Conservation (phyloP, 2,113 vertebrate genomes). For the Pelmatolapia mariae region DNA sequence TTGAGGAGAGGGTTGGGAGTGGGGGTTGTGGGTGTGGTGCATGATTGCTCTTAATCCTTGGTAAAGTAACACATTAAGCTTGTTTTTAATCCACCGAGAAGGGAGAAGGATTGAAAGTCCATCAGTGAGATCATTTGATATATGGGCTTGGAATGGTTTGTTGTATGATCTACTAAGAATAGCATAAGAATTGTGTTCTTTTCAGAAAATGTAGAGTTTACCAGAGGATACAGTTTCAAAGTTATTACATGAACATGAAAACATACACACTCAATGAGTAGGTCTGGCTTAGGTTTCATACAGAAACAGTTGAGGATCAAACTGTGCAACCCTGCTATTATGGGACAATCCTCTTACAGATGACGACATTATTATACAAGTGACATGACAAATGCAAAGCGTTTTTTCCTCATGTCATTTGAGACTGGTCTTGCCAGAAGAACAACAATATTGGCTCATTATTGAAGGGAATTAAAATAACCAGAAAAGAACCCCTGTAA, state of each 20-base stretch:
- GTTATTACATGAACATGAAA: not conserved
- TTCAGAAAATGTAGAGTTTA: not conserved
- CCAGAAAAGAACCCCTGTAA: not conserved
- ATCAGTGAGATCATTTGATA: constrained; percentile 11
- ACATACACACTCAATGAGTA: not conserved
- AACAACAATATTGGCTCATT: not conserved
- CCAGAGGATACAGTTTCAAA: not conserved
- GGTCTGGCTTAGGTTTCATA: not conserved
- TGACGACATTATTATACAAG: not conserved
- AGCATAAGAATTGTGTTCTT: not conserved
- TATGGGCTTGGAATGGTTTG: not conserved
- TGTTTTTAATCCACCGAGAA: constrained; percentile 54
- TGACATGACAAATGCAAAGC: not conserved
- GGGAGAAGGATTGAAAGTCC: not conserved
- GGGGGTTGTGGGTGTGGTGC: constrained; percentile 23
- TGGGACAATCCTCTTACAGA: not conserved
- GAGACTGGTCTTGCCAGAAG: not conserved
- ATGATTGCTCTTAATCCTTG: constrained; percentile 53
- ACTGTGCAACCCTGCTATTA: not conserved
- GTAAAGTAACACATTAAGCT: constrained; percentile 61
- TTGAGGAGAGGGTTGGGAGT: not conserved
- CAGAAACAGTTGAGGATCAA: not conserved
- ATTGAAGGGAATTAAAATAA: not conserved
- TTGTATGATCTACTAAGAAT: not conserved
- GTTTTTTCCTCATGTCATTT: not conserved